Evolutionary conservation across 1,140 invertebrate species (phyloP), one percentile per base, ranked within the genome.

Genomic region (Drosophila tsacasi): DNA sequence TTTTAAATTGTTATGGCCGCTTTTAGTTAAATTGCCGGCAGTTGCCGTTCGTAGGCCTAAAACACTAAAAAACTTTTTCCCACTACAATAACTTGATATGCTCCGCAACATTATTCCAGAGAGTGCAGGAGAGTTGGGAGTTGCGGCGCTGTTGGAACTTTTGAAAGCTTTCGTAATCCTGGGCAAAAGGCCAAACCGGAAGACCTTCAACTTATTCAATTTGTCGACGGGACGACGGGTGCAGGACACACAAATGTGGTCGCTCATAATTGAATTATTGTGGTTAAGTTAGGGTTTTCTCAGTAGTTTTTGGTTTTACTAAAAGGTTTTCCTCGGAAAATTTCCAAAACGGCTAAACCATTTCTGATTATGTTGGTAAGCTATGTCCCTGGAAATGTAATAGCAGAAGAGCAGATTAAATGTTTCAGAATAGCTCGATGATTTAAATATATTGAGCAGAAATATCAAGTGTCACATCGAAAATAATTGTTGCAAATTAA

Each of bases 1-100:
- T 89, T 84, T 77, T 76, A 73, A 81, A 85, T 60, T 75, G 76
- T 89, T 79, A 89, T 79, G 73, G 23, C 66, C 68, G 86, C 84
- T 89, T 90, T 89, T 90, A 89, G 78, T 81, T 85, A 89, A 89
- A 89, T 90, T 89, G 80, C 84, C 59, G 47, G 5, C 37, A 67
- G 59, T 67, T 52, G 47, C 19, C 47, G 67, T 30, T 68, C n/a
- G 44, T 30, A 76, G 77, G 67, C 77, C 67, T 40, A 30, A 76
- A 87, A 61, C 79, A 71, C 64, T 73, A 60, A 57, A 47, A 83
- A 87, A 85, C 72, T 84, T 79, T 79, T 61, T 37, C 54, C 39
- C 55, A 83, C 83, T 83, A 83, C 64, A 89, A 87, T 89, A 78
- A 78, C 84, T 81, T 79, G 57, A 79, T 79, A 67, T 74, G 61